Conservation (phyloP, 2,888 invertebrate genomes). For the Rhimphoctona megacephalus region DNA sequence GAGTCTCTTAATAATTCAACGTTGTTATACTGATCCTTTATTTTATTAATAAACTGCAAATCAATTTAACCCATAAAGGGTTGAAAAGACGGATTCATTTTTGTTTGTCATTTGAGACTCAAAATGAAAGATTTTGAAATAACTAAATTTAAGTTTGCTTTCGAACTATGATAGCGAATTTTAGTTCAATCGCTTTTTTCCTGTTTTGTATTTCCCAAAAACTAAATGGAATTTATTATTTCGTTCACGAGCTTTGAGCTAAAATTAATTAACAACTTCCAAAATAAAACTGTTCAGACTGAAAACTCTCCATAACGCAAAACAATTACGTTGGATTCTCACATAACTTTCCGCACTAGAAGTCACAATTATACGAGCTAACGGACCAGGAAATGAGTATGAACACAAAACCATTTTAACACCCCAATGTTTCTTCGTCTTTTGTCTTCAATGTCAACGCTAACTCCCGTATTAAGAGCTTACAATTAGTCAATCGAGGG, state of each 20-base stretch:
- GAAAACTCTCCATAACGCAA: not conserved
- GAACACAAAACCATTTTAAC: not conserved
- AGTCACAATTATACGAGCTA: not conserved
- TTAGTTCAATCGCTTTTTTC: not conserved
- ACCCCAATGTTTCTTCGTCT: not conserved
- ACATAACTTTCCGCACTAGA: not conserved
- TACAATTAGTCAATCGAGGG: not conserved
- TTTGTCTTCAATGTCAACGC: not conserved
- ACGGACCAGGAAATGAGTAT: not conserved
- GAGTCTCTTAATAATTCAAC: too few species aligned
- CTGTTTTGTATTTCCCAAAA: not conserved
- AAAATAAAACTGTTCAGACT: not conserved
- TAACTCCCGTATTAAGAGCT: not conserved
- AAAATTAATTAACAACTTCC: conserved; percentile 26
- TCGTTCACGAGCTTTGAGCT: not conserved
- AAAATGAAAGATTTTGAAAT: not conserved
- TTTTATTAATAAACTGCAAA: too few species aligned
- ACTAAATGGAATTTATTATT: not conserved
- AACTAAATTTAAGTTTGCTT: not conserved
- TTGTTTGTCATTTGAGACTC: too few species aligned
- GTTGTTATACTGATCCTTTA: not conserved
- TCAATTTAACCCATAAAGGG: too few species aligned
- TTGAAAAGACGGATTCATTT: too few species aligned
- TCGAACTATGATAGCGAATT: not conserved
- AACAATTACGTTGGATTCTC: not conserved